Conservation (phyloP, 2,888 invertebrate species). For the Sympetrum striolatum region DNA sequence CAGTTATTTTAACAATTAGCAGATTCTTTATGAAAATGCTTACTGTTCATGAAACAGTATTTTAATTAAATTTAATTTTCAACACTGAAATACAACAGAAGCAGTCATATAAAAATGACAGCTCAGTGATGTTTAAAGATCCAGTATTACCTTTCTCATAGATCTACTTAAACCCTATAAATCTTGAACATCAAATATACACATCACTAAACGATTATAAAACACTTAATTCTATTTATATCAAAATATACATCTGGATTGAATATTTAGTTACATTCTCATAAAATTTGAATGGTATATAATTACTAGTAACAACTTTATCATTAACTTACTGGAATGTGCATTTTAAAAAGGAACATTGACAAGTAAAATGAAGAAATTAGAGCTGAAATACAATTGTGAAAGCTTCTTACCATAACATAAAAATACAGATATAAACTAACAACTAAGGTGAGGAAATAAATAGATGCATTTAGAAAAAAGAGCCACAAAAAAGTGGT, state of each 20-base stretch:
- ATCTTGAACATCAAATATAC: neutral
- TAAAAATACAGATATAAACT: neutral
- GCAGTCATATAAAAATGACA: neutral
- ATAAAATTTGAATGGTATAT: neutral
- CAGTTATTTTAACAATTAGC: neutral
- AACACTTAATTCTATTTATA: neutral
- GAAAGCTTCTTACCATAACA: neutral
- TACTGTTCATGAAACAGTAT: neutral
- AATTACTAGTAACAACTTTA: neutral
- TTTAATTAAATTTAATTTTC: neutral
- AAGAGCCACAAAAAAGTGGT: neutral
- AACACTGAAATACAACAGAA: neutral
- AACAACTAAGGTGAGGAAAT: neutral
- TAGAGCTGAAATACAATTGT: neutral
- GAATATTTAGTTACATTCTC: neutral
- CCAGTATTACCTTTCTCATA: neutral
- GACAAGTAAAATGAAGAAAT: neutral
- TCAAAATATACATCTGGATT: constrained; percentile 33
- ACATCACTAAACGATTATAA: neutral
- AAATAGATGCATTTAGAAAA: neutral
- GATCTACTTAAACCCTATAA: neutral
- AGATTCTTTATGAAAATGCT: neutral
- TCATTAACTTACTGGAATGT: neutral
- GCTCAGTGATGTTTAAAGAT: neutral
- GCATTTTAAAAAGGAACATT: neutral